Base-by-base conservation (phyloP, 1,140 invertebrate genomes). In the Sweltsa coloradensis region DNA sequence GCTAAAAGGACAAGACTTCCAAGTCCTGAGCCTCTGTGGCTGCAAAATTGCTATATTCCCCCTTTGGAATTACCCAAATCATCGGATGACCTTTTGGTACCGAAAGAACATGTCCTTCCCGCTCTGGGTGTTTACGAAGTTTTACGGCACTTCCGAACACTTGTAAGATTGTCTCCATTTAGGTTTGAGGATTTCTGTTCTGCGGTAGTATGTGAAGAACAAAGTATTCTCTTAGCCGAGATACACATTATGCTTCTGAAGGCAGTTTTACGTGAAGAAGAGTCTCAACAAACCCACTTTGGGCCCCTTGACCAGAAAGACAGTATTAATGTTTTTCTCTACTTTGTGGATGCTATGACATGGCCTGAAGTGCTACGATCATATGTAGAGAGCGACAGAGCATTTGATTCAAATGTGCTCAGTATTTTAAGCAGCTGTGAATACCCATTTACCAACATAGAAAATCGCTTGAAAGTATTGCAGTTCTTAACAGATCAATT, bases 121-220 rank as follows among this genome's bases (percentile, higher is more conserved):
- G 79, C 81, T 18, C 66, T 91, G 18, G 81, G 83, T 51, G 79
- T 97, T 47, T 97, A 97, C 70, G 95, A 98, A 76, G 86, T 96
- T 14, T 65, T 97, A 24, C 73, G 92, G 53, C 85, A 92, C 60
- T 97, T 96, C 65, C 75, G 87, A 53, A 85, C 84, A 55, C 74
- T 93, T 51, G 80, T 97, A 5, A 74, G 93, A 45, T 68, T 98
- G 3, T 93, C 92, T 13, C 91, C 90, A 37, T 97, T 96, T 67
- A 77, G 89, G 51, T 83, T 97, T 64, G 95, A 97, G 73, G 93
- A 97, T 65, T 89, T 97, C 61, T 93, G 91, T 73, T 86, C 89
- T 6, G 86, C 89, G 25, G 59, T 97, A n/a, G 72, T 83, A 44
- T 85, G 81, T 59, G 88, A 96, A 57, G 92, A 97, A 65, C 89